These are phyloP conservation scores for Orbicella faveolata DNA, from an alignment of 64 coral and sea anemone genomes.

Conservation along the genomic window DNA sequence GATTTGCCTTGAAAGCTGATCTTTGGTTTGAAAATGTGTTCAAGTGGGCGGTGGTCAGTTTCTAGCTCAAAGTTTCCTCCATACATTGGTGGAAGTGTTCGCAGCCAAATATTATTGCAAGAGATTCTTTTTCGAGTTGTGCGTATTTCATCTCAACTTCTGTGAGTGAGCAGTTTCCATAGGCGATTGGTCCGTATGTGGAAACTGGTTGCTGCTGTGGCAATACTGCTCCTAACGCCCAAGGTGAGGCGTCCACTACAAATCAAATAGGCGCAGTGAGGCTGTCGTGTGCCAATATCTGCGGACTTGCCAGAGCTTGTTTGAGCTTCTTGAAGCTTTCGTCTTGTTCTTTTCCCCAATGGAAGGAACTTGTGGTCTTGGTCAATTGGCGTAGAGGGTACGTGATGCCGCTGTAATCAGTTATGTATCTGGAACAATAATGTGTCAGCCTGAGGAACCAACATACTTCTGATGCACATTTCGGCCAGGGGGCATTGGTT, in stretches of 20 bases:
- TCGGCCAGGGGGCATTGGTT: slow-evolving; percentile 6
- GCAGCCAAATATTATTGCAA: slow-evolving; percentile 60
- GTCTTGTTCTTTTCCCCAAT: slow-evolving; percentile 38
- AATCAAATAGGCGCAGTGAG: slow-evolving; percentile 7
- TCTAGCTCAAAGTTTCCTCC: slow-evolving; percentile 48
- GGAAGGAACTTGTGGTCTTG: not conserved
- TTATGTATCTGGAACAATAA: slow-evolving; percentile 39
- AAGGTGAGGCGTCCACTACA: slow-evolving; percentile 41
- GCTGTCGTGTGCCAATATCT: slow-evolving; percentile 26
- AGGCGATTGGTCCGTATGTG: not conserved
- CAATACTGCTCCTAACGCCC: slow-evolving; percentile 30
- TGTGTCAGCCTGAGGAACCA: slow-evolving; percentile 12
- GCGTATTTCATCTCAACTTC: slow-evolving; percentile 30
- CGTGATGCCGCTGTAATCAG: slow-evolving; percentile 2
- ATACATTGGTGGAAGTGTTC: slow-evolving; percentile 57
- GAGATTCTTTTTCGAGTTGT: slow-evolving; percentile 48
- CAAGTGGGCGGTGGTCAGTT: slow-evolving; percentile 44
- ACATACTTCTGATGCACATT: not conserved
- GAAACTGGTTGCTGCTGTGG: slow-evolving; percentile 20
- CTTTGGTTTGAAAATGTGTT: slow-evolving; percentile 42
- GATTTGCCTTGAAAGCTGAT: slow-evolving; percentile 5
- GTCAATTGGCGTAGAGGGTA: slow-evolving; percentile 7
- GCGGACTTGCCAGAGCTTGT: not conserved
- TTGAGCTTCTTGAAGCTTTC: slow-evolving; percentile 1
- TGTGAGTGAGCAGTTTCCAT: slow-evolving; percentile 29